phyloP scores from a whole-genome alignment of 2,888 invertebrate genomes.

The Urechis unicinctus region DNA sequence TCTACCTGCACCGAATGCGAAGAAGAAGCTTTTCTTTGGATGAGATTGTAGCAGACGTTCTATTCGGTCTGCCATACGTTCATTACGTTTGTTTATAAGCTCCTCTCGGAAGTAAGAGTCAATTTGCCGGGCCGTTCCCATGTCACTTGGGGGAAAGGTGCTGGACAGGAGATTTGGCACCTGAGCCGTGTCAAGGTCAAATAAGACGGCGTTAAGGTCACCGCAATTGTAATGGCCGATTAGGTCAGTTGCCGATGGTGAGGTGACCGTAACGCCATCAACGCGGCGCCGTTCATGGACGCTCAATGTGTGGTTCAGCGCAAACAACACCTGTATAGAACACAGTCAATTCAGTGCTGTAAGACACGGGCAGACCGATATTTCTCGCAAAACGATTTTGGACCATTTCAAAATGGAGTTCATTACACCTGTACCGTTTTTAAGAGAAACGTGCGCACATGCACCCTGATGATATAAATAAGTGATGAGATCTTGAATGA shows the following conservation, averaged over 20 bases:
- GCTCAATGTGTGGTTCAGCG: constrained; percentile 51
- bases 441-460: no score
- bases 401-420: no score
- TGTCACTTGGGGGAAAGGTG: constrained; percentile 32
- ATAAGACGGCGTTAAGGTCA: constrained; percentile 49
- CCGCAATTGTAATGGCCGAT: constrained; percentile 54
- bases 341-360: background rate
- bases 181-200: constrained; percentile 46
- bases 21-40: constrained; percentile 53
- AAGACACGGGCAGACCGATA: background rate
- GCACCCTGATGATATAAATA: no score
- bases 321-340: constrained; percentile 50
- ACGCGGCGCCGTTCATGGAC: constrained; percentile 48
- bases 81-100: constrained; percentile 55
- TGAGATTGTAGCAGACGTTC: constrained; percentile 48
- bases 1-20: constrained; percentile 56
- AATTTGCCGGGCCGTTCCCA: constrained; percentile 42
- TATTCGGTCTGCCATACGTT: constrained; percentile 54
- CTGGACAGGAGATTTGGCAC: constrained; percentile 36
- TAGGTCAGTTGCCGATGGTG: constrained; percentile 47
- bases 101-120: constrained; percentile 54
- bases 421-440: no score
- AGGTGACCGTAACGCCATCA: constrained; percentile 23
- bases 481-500: no score
- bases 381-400: background rate